Conservation (phyloP, 1,140 invertebrate genomes). For the Saccostrea echinata region DNA sequence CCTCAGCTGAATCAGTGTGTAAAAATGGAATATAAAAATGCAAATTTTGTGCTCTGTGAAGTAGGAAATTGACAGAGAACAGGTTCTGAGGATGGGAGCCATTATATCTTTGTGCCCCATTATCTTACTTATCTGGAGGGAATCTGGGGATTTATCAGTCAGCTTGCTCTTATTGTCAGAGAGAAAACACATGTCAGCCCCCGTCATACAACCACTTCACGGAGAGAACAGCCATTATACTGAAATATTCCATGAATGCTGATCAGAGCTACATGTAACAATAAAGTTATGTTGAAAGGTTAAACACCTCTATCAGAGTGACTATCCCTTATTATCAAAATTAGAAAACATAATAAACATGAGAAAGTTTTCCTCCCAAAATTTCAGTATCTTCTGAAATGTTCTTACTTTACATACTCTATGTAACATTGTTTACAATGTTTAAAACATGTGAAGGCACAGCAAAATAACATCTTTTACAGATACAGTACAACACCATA, state of each 20-base stretch:
- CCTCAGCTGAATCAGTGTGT: background rate
- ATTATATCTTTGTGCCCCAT: background rate
- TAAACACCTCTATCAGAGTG: background rate
- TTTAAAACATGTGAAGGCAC: background rate
- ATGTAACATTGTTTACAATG: background rate
- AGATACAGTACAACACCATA: no score
- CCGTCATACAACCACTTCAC: slow-evolving; percentile 1
- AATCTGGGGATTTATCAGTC: slow-evolving; percentile 1
- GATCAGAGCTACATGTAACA: background rate
- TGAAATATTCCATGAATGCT: slow-evolving; percentile 16
- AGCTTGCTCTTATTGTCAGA: slow-evolving; percentile 5
- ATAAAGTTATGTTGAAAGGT: background rate
- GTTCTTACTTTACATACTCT: background rate
- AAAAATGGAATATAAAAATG: slow-evolving; percentile 37
- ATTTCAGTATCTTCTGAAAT: background rate
- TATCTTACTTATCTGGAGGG: background rate
- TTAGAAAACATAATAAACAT: background rate
- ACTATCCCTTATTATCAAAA: background rate
- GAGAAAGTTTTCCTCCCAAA: background rate
- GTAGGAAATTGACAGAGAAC: background rate
- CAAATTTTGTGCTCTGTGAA: background rate
- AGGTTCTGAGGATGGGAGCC: background rate
- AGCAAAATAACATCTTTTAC: background rate
- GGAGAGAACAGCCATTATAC: background rate
- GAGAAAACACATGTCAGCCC: background rate